A percentile compares a stretch with the other conserved stretches of the same genome.
Conservation (phyloP, 2,113 vertebrate species). For the Rhizomys pruinosus region DNA sequence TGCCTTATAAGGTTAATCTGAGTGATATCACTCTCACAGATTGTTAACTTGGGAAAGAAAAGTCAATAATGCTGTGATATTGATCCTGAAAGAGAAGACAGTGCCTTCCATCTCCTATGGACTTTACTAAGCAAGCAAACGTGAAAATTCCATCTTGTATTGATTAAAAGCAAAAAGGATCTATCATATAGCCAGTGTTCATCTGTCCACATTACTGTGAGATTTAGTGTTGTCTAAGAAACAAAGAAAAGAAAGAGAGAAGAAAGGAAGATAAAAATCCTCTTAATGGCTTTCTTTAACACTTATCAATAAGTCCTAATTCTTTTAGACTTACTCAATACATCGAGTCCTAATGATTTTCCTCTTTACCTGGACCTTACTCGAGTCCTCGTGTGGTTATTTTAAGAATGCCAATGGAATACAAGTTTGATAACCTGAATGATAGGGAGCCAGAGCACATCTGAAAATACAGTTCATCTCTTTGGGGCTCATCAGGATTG, state of each 20-base stretch:
- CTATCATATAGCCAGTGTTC: neutral
- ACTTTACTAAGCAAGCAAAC: conserved; percentile 37
- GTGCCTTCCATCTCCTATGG: neutral
- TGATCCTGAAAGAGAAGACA: neutral
- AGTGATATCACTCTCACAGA: neutral
- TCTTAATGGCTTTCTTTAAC: neutral
- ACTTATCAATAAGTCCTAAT: conserved; percentile 12
- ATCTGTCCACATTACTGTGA: neutral
- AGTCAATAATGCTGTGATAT: neutral
- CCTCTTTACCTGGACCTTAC: neutral
- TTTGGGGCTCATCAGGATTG: neutral
- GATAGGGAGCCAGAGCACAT: neutral
- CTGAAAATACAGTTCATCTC: neutral
- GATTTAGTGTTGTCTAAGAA: neutral
- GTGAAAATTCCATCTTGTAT: neutral
- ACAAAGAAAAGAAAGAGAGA: neutral
- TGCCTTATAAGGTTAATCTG: neutral
- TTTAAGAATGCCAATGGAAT: conserved; percentile 1
- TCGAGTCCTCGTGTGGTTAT: neutral
- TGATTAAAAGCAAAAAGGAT: neutral
- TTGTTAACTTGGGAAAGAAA: conserved; percentile 23
- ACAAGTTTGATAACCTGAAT: neutral
- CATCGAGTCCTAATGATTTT: conserved; percentile 18
- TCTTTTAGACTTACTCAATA: neutral
- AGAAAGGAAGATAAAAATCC: neutral